Evolutionary conservation across 2,113 vertebrate species (phyloP).

Genomic region (Pipa parva): DNA sequence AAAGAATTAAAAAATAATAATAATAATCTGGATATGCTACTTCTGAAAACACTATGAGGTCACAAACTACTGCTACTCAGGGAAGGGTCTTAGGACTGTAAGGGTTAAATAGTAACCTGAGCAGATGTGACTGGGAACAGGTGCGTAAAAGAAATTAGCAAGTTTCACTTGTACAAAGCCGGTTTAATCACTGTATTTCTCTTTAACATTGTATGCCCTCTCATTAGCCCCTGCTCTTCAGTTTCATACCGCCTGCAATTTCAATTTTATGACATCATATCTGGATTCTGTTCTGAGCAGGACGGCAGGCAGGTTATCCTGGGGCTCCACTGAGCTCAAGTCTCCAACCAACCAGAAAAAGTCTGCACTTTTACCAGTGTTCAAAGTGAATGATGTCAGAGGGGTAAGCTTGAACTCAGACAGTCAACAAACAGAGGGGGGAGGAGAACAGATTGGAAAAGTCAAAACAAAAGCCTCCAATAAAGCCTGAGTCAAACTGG

Average conservation of each 20-base stretch:
- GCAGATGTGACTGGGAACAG: slow-evolving; percentile 6
- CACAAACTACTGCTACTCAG: too few relatives aligned
- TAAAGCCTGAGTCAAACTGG: neutral
- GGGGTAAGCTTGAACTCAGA: slow-evolving; percentile 31
- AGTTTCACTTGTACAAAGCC: slow-evolving; percentile 7
- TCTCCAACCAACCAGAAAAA: slow-evolving; percentile 42
- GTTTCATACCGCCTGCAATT: slow-evolving; percentile 39
- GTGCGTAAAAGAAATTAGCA: slow-evolving; percentile 20
- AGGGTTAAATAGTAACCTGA: slow-evolving; percentile 14
- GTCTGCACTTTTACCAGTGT: slow-evolving; percentile 30
- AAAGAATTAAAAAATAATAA: too few relatives aligned
- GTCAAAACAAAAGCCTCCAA: slow-evolving; percentile 30
- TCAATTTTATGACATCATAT: slow-evolving; percentile 43
- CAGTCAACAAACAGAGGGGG: slow-evolving; percentile 31
- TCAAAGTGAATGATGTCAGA: slow-evolving; percentile 37
- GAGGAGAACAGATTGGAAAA: slow-evolving; percentile 18
- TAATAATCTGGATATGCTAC: too few relatives aligned
- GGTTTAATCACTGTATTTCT: slow-evolving; percentile 30
- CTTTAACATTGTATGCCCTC: slow-evolving; percentile 39
- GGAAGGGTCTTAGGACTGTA: neutral
- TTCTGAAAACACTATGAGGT: too few relatives aligned
- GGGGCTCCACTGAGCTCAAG: slow-evolving; percentile 36
- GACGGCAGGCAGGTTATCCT: slow-evolving; percentile 36
- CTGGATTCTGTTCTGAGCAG: slow-evolving; percentile 40
- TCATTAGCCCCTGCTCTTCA: slow-evolving; percentile 34